phyloP scores from a whole-genome alignment of 2,888 invertebrate genomes.

The Prostheceraeus crozeri region DNA sequence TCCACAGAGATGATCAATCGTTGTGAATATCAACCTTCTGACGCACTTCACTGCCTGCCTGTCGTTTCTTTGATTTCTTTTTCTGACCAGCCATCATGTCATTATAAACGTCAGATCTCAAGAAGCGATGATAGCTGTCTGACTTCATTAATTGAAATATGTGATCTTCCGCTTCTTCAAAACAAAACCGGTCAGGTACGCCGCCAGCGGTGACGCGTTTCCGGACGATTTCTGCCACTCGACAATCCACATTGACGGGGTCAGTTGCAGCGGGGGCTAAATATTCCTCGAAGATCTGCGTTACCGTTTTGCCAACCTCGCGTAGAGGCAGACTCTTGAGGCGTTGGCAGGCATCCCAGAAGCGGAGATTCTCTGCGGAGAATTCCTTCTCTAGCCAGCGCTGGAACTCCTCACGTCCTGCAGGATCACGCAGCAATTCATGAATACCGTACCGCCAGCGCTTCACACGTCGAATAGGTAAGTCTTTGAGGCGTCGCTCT shows the following conservation, averaged over 20 bases:
- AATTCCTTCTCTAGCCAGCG: slow-evolving; percentile 94
- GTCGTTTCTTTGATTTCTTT: slow-evolving; percentile 65
- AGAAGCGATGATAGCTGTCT: slow-evolving; percentile 92
- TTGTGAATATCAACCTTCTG: slow-evolving; percentile 16
- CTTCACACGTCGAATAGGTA: slow-evolving; percentile 78
- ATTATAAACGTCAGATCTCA: slow-evolving; percentile 96
- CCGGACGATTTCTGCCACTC: slow-evolving; percentile 66
- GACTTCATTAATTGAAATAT: slow-evolving; percentile 99
- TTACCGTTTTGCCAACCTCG: slow-evolving; percentile 59
- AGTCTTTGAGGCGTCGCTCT: slow-evolving; percentile 80
- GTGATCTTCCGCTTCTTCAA: slow-evolving; percentile 96
- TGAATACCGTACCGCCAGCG: slow-evolving; percentile 94
- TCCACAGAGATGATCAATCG: no score
- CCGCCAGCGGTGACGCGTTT: slow-evolving; percentile 43
- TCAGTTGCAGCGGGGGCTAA: slow-evolving; percentile 85
- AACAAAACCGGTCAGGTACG: slow-evolving; percentile 58
- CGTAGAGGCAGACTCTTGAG: slow-evolving; percentile 78
- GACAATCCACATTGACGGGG: slow-evolving; percentile 92
- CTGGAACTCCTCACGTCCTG: slow-evolving; percentile 89
- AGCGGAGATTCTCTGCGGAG: slow-evolving; percentile 94
- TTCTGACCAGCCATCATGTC: slow-evolving; percentile 87
- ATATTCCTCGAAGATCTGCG: slow-evolving; percentile 63
- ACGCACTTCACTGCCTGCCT: slow-evolving; percentile 20
- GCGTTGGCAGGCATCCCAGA: slow-evolving; percentile 72
- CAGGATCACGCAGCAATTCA: slow-evolving; percentile 84